These are phyloP conservation scores for Mamestra brassicae DNA, from an alignment of 2,888 invertebrate species.

Conservation along the genomic window DNA sequence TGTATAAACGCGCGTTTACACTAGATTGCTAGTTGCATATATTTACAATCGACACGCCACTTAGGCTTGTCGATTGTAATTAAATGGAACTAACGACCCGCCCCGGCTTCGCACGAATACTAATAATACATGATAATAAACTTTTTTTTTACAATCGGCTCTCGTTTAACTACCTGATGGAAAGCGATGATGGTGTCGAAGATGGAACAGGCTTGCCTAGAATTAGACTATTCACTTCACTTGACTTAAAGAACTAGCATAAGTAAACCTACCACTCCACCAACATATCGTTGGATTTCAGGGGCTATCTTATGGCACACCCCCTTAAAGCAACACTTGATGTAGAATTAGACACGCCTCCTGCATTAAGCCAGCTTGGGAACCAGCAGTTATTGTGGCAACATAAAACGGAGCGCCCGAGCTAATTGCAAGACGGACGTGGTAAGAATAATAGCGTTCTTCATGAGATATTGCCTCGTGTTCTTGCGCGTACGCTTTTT, in stretches of 20 bases:
- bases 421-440: constrained; percentile 79
- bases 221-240: too few relatives aligned
- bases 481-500: constrained; percentile 60
- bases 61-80: neutral
- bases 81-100: neutral
- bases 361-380: constrained; percentile 72
- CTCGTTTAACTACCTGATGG: too few relatives aligned
- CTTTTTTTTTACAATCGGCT: too few relatives aligned
- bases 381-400: constrained; percentile 69
- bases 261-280: neutral
- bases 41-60: too few relatives aligned
- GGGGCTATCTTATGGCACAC: neutral
- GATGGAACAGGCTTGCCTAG: too few relatives aligned
- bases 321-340: constrained; percentile 69
- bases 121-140: neutral
- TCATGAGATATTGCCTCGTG: constrained; percentile 68
- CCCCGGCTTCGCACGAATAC: neutral
- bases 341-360: constrained; percentile 76
- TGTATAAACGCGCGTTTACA: constrained; percentile 65
- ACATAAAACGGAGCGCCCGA: constrained; percentile 70
- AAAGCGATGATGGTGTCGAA: too few relatives aligned
- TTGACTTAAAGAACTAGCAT: neutral
- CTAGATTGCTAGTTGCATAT: too few relatives aligned
- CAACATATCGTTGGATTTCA: neutral
- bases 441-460: constrained; percentile 76